Percentiles rank a stretch among this genome's conserved stretches.
Evolutionary conservation across 30 jellyfish, hydroid and myxozoan species (phyloP).

Genomic region (Nemopilema nomurai): DNA sequence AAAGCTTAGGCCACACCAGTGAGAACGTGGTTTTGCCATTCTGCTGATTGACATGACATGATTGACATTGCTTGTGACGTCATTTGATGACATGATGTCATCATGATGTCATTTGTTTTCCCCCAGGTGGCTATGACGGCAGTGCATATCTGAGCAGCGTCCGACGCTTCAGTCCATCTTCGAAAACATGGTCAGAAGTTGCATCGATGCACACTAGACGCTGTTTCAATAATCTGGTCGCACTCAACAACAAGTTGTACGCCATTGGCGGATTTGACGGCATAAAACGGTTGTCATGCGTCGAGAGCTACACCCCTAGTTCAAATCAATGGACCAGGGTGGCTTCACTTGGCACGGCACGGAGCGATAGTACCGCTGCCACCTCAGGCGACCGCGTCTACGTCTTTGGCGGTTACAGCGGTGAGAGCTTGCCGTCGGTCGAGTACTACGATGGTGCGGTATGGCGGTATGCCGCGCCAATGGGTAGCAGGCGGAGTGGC

Average conservation of each 20-base stretch:
- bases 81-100: neutral
- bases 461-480: conserved; percentile 70
- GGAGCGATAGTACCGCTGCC: conserved; percentile 89
- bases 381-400: conserved; percentile 55
- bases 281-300: conserved; percentile 60
- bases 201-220: conserved; percentile 78
- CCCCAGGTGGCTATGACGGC: conserved; percentile 89
- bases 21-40: too few relatives aligned
- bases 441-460: conserved; percentile 73
- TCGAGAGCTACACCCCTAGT: conserved; percentile 56
- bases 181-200: conserved; percentile 66
- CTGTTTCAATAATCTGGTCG: conserved; percentile 69
- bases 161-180: conserved; percentile 58
- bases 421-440: conserved; percentile 74
- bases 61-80: too few relatives aligned
- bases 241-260: conserved; percentile 48
- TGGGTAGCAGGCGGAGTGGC: conserved; percentile 81
- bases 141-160: conserved; percentile 63
- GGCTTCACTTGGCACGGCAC: conserved; percentile 60
- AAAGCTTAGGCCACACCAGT: too few relatives aligned
- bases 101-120: neutral
- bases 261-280: conserved; percentile 92
- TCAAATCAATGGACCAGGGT: conserved; percentile 76
- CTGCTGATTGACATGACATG: too few relatives aligned
- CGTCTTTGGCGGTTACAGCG: conserved; percentile 83